Conservation (phyloP, 2,888 invertebrate species). For the Omphaloscelis lunosa region DNA sequence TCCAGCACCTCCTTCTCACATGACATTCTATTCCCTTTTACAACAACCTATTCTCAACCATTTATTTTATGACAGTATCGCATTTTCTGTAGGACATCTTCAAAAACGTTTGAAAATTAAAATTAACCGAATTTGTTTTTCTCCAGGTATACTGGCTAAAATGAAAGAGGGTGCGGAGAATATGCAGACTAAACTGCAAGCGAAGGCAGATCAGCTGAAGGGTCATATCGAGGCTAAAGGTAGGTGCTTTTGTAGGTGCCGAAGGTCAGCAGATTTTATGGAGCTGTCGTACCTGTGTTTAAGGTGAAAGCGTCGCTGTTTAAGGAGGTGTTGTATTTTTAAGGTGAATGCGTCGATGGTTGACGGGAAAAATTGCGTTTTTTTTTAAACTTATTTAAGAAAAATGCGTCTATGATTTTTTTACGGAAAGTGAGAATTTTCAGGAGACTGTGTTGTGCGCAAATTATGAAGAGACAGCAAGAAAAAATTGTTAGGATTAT, state of each 20-base stretch:
- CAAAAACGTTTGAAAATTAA: no score
- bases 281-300: no score
- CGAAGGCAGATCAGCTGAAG: slow-evolving; percentile 96
- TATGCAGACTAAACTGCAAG: slow-evolving; percentile 97
- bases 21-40: no score
- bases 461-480: no score
- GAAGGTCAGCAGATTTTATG: background rate
- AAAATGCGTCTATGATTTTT: background rate
- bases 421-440: background rate
- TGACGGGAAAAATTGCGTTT: background rate
- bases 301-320: background rate
- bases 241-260: slow-evolving; percentile 77
- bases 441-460: no score
- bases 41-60: no score
- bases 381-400: background rate
- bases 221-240: slow-evolving; percentile 92
- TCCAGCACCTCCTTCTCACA: no score
- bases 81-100: no score
- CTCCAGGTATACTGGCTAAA: slow-evolving; percentile 96
- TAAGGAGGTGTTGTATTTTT: background rate
- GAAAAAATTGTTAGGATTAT: no score
- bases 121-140: no score
- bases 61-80: no score
- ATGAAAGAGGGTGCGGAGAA: slow-evolving; percentile 99
- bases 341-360: background rate